phyloP scores from a whole-genome alignment of 1,140 invertebrate genomes.

The Lerema accius region DNA sequence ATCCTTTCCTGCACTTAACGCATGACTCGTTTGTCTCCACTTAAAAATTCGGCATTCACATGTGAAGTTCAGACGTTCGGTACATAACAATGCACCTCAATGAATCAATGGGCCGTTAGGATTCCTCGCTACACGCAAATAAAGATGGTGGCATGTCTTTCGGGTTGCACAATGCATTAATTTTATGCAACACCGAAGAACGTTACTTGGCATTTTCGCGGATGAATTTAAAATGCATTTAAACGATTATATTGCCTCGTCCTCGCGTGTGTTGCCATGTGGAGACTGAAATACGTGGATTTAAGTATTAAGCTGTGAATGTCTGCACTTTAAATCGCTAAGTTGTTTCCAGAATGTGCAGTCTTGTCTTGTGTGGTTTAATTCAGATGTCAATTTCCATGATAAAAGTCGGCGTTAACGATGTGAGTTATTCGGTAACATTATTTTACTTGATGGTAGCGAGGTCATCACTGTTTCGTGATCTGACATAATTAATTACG shows the following conservation, averaged over 20 bases:
- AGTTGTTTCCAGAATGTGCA: not conserved
- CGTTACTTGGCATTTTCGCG: slow-evolving; percentile 10
- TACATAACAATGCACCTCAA: not conserved
- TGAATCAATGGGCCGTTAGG: slow-evolving; percentile 15
- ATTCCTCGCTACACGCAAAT: slow-evolving; percentile 11
- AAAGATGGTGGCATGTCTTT: slow-evolving; percentile 20
- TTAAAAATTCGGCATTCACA: not conserved
- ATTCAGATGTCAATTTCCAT: not conserved
- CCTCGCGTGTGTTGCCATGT: not conserved
- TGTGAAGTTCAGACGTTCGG: not conserved
- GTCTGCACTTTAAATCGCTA: not conserved
- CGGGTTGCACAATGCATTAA: slow-evolving; percentile 26
- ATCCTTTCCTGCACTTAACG: not conserved
- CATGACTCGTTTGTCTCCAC: not conserved
- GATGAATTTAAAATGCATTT: slow-evolving; percentile 25
- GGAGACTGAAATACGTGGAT: slow-evolving; percentile 20
- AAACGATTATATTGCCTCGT: slow-evolving; percentile 24
- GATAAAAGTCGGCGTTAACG: not conserved
- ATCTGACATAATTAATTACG: too few species aligned
- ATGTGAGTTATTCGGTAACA: not conserved
- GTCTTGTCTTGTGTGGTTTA: not conserved
- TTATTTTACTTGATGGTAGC: not conserved
- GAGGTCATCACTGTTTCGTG: too few species aligned
- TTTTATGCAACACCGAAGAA: slow-evolving; percentile 28
- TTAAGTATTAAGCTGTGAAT: not conserved